Evolutionary conservation across 2,797 vertebrate species (phyloP).

Genomic region (Pipistrellus kuhlii): DNA sequence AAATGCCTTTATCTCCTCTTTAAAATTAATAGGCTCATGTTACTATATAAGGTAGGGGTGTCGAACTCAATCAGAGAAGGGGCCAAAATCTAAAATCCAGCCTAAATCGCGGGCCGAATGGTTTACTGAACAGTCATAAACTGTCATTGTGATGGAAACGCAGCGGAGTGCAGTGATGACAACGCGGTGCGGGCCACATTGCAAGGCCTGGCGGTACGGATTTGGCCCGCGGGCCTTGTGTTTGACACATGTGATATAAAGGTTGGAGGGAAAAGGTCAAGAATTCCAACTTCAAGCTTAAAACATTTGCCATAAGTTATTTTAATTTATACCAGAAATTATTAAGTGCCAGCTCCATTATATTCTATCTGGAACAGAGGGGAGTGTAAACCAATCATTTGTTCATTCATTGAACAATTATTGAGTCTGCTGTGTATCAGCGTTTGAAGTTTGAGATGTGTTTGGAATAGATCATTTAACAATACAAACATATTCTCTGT

Average conservation of each 20-base stretch:
- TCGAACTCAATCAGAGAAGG: no score
- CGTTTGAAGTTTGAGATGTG: not conserved
- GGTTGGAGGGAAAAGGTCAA: not conserved
- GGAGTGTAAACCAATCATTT: not conserved
- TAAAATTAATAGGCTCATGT: not conserved
- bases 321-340: constrained; percentile 7
- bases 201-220: no score
- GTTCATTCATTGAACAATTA: constrained; percentile 1
- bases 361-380: not conserved
- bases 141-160: no score
- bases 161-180: no score
- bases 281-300: not conserved
- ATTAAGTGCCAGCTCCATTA: not conserved
- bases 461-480: not conserved
- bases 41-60: not conserved
- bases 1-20: not conserved
- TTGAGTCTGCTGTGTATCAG: not conserved
- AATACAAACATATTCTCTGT: not conserved
- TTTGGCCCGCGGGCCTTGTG: no score
- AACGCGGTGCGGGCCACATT: no score
- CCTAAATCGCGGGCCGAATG: no score
- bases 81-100: no score
- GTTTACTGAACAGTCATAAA: no score
- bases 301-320: not conserved
- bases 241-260: no score